These are phyloP conservation scores for Biston stratarius DNA, from an alignment of 2,888 invertebrate genomes.

Conservation along the genomic window DNA sequence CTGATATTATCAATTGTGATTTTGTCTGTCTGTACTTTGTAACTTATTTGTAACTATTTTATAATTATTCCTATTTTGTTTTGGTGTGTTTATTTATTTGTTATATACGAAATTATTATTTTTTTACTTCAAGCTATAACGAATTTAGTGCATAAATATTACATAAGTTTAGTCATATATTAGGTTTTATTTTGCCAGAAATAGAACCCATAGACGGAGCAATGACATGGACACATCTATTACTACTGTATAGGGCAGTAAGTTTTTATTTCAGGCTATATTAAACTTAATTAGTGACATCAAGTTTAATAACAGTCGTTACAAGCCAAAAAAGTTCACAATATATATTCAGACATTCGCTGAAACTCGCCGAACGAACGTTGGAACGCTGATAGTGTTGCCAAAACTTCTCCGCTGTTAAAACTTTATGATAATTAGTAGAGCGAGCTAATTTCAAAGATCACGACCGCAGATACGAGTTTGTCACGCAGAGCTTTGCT, in stretches of 20 bases:
- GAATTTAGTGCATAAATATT: too few species aligned
- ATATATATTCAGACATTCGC: slow-evolving; percentile 62
- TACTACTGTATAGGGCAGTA: background rate
- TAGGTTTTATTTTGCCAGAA: background rate
- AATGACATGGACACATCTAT: background rate
- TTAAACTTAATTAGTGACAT: slow-evolving; percentile 42
- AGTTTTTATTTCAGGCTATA: slow-evolving; percentile 32
- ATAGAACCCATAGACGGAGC: background rate
- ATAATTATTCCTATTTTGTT: too few species aligned
- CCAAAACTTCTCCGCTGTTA: slow-evolving; percentile 68
- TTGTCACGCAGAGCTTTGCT: slow-evolving; percentile 55
- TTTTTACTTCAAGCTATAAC: background rate
- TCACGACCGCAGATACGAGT: slow-evolving; percentile 63
- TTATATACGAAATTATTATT: background rate
- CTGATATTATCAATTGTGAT: too few species aligned
- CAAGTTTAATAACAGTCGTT: slow-evolving; percentile 38
- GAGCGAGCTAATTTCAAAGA: slow-evolving; percentile 72
- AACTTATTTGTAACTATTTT: too few species aligned
- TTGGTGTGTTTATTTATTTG: background rate
- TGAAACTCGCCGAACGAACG: slow-evolving; percentile 49
- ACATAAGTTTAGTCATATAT: background rate
- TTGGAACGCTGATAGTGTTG: slow-evolving; percentile 67
- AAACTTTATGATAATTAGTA: slow-evolving; percentile 78
- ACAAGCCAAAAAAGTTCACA: slow-evolving; percentile 57
- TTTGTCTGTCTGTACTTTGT: too few species aligned